Base-by-base conservation (phyloP, 1,140 invertebrate genomes). In the Paralvinella palmiformis region DNA sequence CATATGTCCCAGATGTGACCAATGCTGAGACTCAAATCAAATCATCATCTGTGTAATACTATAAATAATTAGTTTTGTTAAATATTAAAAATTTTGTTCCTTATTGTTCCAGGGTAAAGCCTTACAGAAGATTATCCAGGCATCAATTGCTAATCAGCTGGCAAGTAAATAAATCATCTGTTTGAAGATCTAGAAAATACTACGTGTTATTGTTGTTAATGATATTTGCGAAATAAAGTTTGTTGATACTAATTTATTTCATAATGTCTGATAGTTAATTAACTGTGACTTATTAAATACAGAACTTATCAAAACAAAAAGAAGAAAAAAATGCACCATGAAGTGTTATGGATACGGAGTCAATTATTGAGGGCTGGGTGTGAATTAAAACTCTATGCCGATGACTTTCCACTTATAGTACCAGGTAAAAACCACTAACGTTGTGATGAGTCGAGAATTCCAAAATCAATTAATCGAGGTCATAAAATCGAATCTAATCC, bases 61-160 rank as follows among this genome's bases (percentile, higher is more conserved):
- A 50, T 6, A 4, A 59, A 41, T n/a, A 4, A 15, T 27, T 24
- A 48, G 15, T 24, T 4, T 5, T 6, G 20, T 31, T 56, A 36
- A 31, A 13, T 62, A n/a, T 35, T 27, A 59, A 33, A 5, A n/a
- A 7, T 45, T 60, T 45, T 48, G n/a, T 45, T 6, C 27, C 5
- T 41, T 0, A n/a, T 61, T 33, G 17, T 57, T 63, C 13, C 66
- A 77, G 74, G 70, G 48, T 50, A 64, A 71, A 13, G 61, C 65
- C 3, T 59, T 77, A 24, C 66, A 67, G 31, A 69, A 70, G 13
- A 68, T 77, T 10, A 76, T 77, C 63, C 71, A 76, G 53, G 62
- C 73, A 4, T 74, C 73, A 33, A 68, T 76, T n/a, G 74, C 74
- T 45, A 76, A 69, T 57, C 74, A 77, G 67, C 68, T 77, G 44